Conservation (phyloP, 2,797 vertebrate genomes). For the Lateolabrax maculatus region DNA sequence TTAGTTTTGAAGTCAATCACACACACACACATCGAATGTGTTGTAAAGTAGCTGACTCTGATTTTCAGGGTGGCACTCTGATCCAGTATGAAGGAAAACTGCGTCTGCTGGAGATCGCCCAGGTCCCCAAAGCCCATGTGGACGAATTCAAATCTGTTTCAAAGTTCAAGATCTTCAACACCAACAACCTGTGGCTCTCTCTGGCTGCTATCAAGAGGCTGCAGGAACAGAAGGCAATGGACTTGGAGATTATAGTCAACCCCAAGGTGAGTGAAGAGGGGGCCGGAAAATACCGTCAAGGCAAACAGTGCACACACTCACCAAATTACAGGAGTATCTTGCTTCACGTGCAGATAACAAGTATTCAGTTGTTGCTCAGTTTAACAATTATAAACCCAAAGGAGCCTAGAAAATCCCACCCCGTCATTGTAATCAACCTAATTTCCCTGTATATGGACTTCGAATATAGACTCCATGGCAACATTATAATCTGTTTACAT, state of each 20-base stretch:
- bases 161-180: constrained; percentile 99
- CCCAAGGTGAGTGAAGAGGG: constrained; percentile 88
- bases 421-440: too few species aligned
- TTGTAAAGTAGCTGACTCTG: background rate
- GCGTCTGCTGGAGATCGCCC: constrained; percentile 95
- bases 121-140: constrained; percentile 95
- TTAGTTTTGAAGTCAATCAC: background rate
- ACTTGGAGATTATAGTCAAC: constrained; percentile 97
- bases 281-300: too few species aligned
- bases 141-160: constrained; percentile 97
- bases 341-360: background rate
- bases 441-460: too few species aligned
- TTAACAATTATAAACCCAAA: too few species aligned
- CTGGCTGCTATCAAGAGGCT: constrained; percentile 93
- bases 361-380: background rate
- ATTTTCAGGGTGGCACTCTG: constrained; percentile 91
- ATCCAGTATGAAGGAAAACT: constrained; percentile 95
- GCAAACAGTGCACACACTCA: background rate
- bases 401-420: too few species aligned
- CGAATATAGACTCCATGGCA: background rate
- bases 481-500: background rate
- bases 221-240: constrained; percentile 92
- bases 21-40: background rate
- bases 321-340: background rate
- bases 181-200: constrained; percentile 97